These are phyloP conservation scores for Acanthosepion pharaonis DNA, from an alignment of 2,888 invertebrate genomes.

Conservation along the genomic window DNA sequence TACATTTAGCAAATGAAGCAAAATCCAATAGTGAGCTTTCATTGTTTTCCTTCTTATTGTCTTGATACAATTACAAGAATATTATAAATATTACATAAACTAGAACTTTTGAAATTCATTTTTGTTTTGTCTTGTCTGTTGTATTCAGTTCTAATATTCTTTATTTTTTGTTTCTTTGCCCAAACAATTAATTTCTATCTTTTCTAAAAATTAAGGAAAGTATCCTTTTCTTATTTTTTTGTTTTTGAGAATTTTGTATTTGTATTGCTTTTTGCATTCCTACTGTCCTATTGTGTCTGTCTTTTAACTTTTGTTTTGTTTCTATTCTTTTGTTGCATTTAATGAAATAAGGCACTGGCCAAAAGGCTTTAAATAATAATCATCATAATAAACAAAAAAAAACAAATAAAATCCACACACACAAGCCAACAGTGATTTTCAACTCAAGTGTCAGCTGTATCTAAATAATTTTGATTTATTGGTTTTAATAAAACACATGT, in stretches of 20 bases:
- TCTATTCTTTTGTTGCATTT: not conserved
- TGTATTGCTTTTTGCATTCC: not conserved
- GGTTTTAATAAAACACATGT: slow-evolving; percentile 33
- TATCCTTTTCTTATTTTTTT: not conserved
- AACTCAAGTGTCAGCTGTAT: slow-evolving; percentile 23
- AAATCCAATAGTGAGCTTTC: too few species aligned
- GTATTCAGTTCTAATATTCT: too few species aligned
- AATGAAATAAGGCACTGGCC: not conserved
- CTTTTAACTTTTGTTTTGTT: not conserved
- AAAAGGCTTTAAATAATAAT: not conserved
- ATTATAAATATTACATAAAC: too few species aligned
- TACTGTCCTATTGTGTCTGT: not conserved
- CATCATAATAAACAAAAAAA: not conserved
- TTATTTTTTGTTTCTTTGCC: too few species aligned
- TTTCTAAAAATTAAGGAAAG: not conserved
- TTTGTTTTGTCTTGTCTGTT: too few species aligned
- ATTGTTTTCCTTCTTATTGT: too few species aligned
- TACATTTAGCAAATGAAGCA: too few species aligned
- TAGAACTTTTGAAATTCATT: too few species aligned
- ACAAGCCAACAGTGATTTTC: slow-evolving; percentile 33
- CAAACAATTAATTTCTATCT: not conserved
- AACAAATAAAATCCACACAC: not conserved
- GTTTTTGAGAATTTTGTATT: not conserved
- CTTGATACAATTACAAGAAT: too few species aligned
- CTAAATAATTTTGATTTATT: slow-evolving; percentile 33